Evolutionary conservation across 2,113 vertebrate species (phyloP).

Genomic region (Papio anubis): DNA sequence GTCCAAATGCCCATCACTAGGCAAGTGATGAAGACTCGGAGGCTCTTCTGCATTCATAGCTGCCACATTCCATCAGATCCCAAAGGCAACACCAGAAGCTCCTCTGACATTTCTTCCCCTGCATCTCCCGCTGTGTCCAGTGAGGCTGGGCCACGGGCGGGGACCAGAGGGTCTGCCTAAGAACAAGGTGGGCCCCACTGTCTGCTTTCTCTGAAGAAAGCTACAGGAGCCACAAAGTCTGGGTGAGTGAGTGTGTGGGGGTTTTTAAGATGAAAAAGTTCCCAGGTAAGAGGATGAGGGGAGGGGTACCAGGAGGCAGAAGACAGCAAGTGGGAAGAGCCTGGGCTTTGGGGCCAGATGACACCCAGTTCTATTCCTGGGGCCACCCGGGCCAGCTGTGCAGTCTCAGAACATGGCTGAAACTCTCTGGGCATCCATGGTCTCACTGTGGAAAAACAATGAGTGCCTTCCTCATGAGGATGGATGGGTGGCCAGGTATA

Average conservation of each 20-base stretch:
- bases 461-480: not conserved
- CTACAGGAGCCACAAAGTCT: not conserved
- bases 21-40: fast-evolving
- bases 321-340: not conserved
- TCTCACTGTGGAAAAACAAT: not conserved
- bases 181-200: no score
- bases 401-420: not conserved
- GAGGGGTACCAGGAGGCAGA: no score
- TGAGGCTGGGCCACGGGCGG: not conserved
- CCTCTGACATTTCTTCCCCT: not conserved
- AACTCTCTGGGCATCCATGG: not conserved
- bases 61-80: not conserved
- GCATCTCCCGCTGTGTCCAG: not conserved
- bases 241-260: not conserved
- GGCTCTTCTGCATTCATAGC: not conserved
- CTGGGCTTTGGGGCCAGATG: not conserved
- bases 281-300: not conserved
- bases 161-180: not conserved
- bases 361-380: not conserved
- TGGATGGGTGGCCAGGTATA: not conserved
- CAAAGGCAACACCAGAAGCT: not conserved
- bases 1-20: not conserved
- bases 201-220: not conserved
- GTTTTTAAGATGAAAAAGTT: no score
- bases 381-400: no score